Evolutionary conservation across 2,113 vertebrate species (phyloP).

Genomic region (Recurvirostra avosetta): DNA sequence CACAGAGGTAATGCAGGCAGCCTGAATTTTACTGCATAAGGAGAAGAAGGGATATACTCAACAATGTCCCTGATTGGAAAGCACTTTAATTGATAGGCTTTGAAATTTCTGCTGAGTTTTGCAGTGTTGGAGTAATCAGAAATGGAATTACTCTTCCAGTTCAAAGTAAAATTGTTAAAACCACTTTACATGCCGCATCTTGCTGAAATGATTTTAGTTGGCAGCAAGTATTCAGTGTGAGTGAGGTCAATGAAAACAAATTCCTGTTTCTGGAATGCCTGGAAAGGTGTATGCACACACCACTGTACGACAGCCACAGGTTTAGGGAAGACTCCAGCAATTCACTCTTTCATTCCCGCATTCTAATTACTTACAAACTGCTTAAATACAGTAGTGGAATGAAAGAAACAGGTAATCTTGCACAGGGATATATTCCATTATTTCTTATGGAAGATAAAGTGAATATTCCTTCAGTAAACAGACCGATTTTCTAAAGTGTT

Average conservation of each 20-base stretch:
- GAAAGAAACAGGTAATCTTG: not conserved
- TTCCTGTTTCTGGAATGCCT: not conserved
- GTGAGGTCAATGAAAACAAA: slow-evolving; percentile 42
- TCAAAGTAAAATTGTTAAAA: slow-evolving; percentile 45
- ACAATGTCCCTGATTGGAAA: slow-evolving; percentile 69
- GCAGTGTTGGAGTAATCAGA: slow-evolving; percentile 24
- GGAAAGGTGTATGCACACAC: not conserved
- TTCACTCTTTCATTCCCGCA: not conserved
- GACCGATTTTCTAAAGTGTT: not conserved
- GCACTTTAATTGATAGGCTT: slow-evolving; percentile 64
- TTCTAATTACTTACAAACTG: not conserved
- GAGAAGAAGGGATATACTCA: slow-evolving; percentile 42
- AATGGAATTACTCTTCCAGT: slow-evolving; percentile 51
- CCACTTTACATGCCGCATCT: not conserved
- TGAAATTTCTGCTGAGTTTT: slow-evolving; percentile 67
- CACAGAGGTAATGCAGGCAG: not conserved
- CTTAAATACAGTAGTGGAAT: not conserved
- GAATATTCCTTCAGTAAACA: not conserved
- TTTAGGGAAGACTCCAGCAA: not conserved
- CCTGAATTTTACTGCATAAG: not conserved
- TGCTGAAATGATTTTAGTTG: slow-evolving; percentile 39
- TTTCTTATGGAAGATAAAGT: not conserved
- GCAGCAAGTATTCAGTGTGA: not conserved
- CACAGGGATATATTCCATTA: not conserved
- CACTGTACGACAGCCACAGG: not conserved